Conservation (phyloP, 2,113 vertebrate species). For the Pyrgilauda ruficollis region DNA sequence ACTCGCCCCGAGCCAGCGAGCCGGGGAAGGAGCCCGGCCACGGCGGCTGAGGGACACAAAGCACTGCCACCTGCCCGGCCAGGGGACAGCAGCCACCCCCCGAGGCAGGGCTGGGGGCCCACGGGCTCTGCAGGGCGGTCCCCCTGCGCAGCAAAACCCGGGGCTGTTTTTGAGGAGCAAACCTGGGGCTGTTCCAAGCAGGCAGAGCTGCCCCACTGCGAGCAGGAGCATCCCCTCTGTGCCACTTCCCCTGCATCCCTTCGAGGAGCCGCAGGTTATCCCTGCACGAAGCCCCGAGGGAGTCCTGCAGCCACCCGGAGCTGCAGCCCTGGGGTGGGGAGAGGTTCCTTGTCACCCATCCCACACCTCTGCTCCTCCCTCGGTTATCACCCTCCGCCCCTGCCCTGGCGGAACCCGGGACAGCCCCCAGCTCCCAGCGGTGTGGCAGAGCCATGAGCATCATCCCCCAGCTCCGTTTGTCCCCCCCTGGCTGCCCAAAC, state of each 20-base stretch:
- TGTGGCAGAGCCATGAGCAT: background rate
- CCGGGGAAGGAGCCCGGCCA: background rate
- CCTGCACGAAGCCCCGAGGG: rapidly evolving
- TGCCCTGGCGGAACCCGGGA: background rate
- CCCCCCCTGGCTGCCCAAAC: background rate
- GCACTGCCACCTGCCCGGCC: background rate
- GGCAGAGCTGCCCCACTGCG: background rate
- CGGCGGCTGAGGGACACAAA: rapidly evolving
- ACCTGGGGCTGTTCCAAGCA: background rate
- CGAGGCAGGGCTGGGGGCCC: background rate
- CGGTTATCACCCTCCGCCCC: rapidly evolving
- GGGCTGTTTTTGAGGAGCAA: rapidly evolving
- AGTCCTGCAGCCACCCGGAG: background rate
- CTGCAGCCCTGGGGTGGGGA: rapidly evolving
- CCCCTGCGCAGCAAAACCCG: rapidly evolving
- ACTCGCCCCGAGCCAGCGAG: rapidly evolving
- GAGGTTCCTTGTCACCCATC: rapidly evolving
- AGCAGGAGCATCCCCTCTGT: background rate
- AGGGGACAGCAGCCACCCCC: background rate
- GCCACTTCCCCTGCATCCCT: rapidly evolving
- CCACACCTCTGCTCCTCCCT: background rate
- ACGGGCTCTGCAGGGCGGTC: rapidly evolving
- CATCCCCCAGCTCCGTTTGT: too few relatives aligned
- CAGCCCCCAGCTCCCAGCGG: background rate
- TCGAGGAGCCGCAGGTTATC: rapidly evolving